A percentile compares a stretch with the other conserved stretches of the same genome.
phyloP scores from a whole-genome alignment of 2,113 vertebrate genomes.

The Rynchops niger region DNA sequence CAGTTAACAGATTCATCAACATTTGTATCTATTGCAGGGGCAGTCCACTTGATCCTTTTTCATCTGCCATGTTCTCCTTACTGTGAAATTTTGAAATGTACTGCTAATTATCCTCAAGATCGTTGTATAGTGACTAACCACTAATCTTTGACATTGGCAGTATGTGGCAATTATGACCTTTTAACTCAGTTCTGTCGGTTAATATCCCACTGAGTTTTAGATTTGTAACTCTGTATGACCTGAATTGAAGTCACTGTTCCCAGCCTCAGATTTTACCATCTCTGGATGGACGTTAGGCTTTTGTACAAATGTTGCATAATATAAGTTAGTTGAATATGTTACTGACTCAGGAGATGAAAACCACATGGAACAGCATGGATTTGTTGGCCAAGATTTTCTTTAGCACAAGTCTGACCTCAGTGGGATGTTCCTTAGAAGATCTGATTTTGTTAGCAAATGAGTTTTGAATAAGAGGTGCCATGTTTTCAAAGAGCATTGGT shows the following conservation, averaged over 20 bases:
- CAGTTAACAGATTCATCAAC: accelerated
- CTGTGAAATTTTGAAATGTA: background rate
- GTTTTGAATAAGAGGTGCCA: background rate
- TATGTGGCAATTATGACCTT: background rate
- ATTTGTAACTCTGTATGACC: background rate
- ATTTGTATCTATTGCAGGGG: background rate
- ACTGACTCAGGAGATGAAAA: slow-evolving; percentile 6
- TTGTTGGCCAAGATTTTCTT: background rate
- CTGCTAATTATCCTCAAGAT: background rate
- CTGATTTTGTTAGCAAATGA: background rate
- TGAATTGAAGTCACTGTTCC: background rate
- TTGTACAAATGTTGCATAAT: slow-evolving; percentile 15
- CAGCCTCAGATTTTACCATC: background rate
- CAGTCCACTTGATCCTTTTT: background rate
- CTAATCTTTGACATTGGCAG: background rate
- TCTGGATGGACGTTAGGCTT: background rate
- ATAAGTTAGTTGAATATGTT: background rate
- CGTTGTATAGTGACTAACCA: background rate
- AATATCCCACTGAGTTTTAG: background rate
- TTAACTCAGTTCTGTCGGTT: background rate
- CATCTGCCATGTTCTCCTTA: background rate
- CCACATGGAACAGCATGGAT: background rate
- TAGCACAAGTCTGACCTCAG: background rate
- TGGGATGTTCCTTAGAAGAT: background rate
- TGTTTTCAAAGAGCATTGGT: background rate